Conservation (phyloP, 2,113 vertebrate species). For the Leucosticte australis region DNA sequence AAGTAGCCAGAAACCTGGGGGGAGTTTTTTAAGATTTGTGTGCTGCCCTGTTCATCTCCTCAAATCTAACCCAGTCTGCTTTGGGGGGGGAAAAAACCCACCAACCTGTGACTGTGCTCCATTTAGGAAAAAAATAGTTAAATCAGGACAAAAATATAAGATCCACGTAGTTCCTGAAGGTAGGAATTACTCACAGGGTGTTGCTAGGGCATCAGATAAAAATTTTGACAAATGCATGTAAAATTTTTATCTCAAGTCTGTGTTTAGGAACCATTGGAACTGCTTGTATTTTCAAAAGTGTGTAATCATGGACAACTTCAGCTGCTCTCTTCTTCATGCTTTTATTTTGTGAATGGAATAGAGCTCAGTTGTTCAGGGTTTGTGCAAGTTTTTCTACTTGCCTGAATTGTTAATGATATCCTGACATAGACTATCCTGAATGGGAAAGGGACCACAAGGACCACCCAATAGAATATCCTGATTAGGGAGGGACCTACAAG, state of each 20-base stretch:
- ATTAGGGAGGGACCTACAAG: not conserved
- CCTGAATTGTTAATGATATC: not conserved
- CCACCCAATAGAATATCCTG: not conserved
- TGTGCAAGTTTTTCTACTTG: not conserved
- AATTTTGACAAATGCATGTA: not conserved
- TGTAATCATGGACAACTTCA: not conserved
- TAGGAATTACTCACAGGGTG: not conserved
- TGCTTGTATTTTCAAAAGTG: not conserved
- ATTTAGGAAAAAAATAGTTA: not conserved
- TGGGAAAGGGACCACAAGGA: not conserved
- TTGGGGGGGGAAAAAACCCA: not conserved
- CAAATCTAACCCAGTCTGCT: not conserved
- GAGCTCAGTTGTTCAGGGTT: not conserved
- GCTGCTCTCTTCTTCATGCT: not conserved
- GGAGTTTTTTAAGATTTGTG: not conserved
- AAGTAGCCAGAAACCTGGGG: not conserved
- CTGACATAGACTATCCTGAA: not conserved
- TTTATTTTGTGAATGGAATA: not conserved
- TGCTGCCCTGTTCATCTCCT: not conserved
- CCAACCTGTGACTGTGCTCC: not conserved
- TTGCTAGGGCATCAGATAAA: not conserved
- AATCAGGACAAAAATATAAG: not conserved
- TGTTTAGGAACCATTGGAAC: not conserved
- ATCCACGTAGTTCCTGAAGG: not conserved
- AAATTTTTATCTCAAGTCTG: not conserved